A percentile compares a stretch with the other conserved stretches of the same genome.
Conservation (phyloP, 1,140 invertebrate genomes). For the Drosophila parvula region DNA sequence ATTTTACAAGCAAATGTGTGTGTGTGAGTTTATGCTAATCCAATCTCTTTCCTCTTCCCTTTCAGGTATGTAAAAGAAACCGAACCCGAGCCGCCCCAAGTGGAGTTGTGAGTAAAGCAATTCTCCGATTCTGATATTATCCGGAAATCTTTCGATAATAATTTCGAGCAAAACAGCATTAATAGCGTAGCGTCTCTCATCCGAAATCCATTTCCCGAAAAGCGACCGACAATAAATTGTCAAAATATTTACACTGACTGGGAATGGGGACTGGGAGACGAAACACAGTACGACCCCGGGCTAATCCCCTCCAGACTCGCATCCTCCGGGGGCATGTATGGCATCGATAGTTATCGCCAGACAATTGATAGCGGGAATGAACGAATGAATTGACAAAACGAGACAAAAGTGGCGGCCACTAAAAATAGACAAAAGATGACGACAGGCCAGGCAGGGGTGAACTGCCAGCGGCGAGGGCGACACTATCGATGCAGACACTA, state of each 20-base stretch:
- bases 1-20: conserved; percentile 6
- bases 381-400: conserved; percentile 63
- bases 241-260: conserved; percentile 55
- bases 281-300: conserved; percentile 17
- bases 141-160: conserved; percentile 13
- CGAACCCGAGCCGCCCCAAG: background rate
- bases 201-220: conserved; percentile 22
- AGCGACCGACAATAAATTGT: conserved; percentile 62
- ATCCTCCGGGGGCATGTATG: conserved; percentile 31
- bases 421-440: conserved; percentile 69
- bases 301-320: conserved; percentile 26
- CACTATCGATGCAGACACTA: conserved; percentile 34
- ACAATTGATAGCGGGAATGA: conserved; percentile 61
- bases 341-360: conserved; percentile 57
- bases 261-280: conserved; percentile 9
- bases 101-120: conserved; percentile 4
- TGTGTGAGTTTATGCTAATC: conserved; percentile 34
- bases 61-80: conserved; percentile 63
- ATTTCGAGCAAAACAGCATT: conserved; percentile 20
- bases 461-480: background rate
- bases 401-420: conserved; percentile 69
- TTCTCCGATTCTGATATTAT: background rate
- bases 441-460: conserved; percentile 3
- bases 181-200: background rate
- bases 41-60: conserved; percentile 22